phyloP scores from a whole-genome alignment of 2,113 vertebrate species.

The Patagioenas fasciata region DNA sequence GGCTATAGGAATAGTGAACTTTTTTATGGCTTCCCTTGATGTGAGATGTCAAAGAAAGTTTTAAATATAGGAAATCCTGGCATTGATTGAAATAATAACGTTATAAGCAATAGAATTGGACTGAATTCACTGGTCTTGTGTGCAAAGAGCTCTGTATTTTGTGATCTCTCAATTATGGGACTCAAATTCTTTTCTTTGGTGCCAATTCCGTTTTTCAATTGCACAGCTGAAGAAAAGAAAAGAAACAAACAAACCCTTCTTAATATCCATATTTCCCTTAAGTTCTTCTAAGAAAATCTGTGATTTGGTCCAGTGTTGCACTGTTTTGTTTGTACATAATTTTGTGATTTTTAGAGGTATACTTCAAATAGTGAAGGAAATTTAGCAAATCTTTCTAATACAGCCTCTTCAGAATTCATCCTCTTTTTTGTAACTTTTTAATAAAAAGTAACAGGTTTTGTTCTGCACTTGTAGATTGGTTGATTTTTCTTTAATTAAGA shows the following conservation, averaged over 20 bases:
- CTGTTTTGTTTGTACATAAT: neutral
- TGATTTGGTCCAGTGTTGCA: neutral
- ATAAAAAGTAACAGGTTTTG: neutral
- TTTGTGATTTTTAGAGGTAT: neutral
- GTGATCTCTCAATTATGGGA: neutral
- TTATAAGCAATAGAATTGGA: neutral
- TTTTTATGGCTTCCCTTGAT: neutral
- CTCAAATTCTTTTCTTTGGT: neutral
- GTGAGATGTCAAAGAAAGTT: neutral
- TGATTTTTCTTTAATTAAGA: constrained; percentile 12
- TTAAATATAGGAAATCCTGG: neutral
- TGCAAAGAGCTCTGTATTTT: neutral
- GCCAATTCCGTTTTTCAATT: neutral
- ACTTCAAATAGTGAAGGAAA: neutral
- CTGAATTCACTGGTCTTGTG: neutral
- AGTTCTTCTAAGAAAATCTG: neutral
- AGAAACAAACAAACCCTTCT: neutral
- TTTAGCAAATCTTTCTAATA: neutral
- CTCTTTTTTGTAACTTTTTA: neutral
- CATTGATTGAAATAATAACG: neutral
- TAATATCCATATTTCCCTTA: neutral
- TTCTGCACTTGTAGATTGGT: neutral
- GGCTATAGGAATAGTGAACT: neutral
- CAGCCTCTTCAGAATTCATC: neutral
- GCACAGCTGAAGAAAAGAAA: neutral